Evolutionary conservation across 2,888 invertebrate genomes (phyloP).

Genomic region (Sphinx pinastri): DNA sequence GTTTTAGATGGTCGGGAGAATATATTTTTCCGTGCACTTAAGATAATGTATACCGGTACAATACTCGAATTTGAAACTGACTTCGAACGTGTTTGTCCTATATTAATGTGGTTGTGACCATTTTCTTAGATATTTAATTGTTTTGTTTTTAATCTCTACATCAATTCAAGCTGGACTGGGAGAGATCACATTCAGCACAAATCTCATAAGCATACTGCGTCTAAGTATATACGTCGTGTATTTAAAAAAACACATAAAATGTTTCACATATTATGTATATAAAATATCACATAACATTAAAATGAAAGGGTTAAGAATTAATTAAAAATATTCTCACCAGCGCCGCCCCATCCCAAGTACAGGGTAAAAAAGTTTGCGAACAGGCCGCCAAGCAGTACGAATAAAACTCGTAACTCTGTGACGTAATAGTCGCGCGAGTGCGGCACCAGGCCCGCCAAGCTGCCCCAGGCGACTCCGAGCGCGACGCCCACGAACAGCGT

Average conservation of each 20-base stretch:
- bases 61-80: neutral
- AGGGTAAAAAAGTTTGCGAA: slow-evolving; percentile 63
- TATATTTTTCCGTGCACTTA: slow-evolving; percentile 8
- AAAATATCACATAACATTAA: too few species aligned
- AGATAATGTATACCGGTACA: neutral
- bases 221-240: too few species aligned
- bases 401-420: slow-evolving; percentile 65
- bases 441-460: slow-evolving; percentile 62
- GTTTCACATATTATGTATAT: too few species aligned
- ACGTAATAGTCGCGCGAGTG: slow-evolving; percentile 61
- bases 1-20: slow-evolving; percentile 26
- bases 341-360: slow-evolving; percentile 70
- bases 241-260: too few species aligned
- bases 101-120: neutral
- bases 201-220: too few species aligned
- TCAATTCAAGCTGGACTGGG: too few species aligned
- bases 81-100: neutral
- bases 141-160: too few species aligned
- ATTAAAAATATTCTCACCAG: slow-evolving; percentile 51
- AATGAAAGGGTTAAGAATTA: neutral
- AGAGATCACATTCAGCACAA: too few species aligned
- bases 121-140: too few species aligned
- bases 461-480: slow-evolving; percentile 68
- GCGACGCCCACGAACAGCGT: slow-evolving; percentile 63
- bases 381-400: slow-evolving; percentile 68